phyloP scores from a whole-genome alignment of 2,888 invertebrate species.

The Heliconius aoede region DNA sequence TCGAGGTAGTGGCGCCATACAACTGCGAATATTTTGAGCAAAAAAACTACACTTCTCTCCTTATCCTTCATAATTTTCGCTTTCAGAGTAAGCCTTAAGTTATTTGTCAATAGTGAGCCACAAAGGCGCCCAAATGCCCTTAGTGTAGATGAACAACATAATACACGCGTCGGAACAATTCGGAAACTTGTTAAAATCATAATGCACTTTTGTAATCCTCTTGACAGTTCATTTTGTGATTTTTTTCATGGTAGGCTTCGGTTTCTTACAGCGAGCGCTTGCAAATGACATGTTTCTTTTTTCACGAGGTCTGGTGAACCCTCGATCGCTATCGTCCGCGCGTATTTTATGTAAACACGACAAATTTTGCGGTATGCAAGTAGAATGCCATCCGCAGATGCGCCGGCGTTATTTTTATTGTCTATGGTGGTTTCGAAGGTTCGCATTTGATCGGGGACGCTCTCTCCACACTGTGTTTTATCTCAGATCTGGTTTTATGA shows the following conservation, averaged over 20 bases:
- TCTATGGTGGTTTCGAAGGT: slow-evolving; percentile 71
- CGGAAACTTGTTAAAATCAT: slow-evolving; percentile 81
- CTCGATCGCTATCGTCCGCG: slow-evolving; percentile 74
- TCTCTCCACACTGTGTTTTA: slow-evolving; percentile 82
- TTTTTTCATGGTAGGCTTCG: slow-evolving; percentile 56
- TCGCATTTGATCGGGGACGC: slow-evolving; percentile 81
- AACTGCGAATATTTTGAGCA: slow-evolving; percentile 57
- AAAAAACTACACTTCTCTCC: slow-evolving; percentile 65
- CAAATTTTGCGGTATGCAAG: slow-evolving; percentile 74
- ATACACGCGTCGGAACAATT: slow-evolving; percentile 83
- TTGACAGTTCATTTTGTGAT: slow-evolving; percentile 74
- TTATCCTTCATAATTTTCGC: slow-evolving; percentile 81
- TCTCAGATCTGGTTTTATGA: slow-evolving; percentile 84
- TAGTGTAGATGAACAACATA: slow-evolving; percentile 78
- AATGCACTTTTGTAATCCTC: slow-evolving; percentile 78
- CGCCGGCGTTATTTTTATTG: slow-evolving; percentile 79
- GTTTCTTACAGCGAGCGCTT: slow-evolving; percentile 68
- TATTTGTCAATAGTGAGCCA: slow-evolving; percentile 83
- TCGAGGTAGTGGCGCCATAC: slow-evolving; percentile 74
- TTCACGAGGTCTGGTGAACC: slow-evolving; percentile 70
- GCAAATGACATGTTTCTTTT: slow-evolving; percentile 70
- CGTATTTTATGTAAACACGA: slow-evolving; percentile 83
- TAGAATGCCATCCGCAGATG: slow-evolving; percentile 79
- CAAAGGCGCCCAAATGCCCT: slow-evolving; percentile 82
- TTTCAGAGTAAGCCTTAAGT: slow-evolving; percentile 78